phyloP scores from a whole-genome alignment of 2,888 invertebrate genomes.

The Watsonalla cultraria region DNA sequence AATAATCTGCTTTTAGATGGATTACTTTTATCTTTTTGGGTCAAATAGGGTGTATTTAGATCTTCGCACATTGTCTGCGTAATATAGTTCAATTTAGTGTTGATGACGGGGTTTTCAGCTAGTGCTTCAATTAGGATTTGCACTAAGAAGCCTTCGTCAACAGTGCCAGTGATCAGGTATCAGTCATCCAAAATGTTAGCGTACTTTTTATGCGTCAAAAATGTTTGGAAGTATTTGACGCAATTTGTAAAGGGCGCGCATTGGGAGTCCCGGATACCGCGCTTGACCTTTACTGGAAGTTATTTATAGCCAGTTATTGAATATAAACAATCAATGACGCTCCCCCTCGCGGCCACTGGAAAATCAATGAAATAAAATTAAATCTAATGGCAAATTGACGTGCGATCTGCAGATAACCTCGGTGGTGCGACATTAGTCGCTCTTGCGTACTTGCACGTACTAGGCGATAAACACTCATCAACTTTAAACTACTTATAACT shows the following conservation, averaged over 20 bases:
- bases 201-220: not conserved
- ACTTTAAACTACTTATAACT: no score
- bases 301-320: slow-evolving; percentile 62
- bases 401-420: not conserved
- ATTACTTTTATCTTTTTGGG: slow-evolving; percentile 31
- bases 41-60: slow-evolving; percentile 18
- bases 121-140: slow-evolving; percentile 69
- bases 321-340: slow-evolving; percentile 56
- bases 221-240: slow-evolving; percentile 4
- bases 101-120: slow-evolving; percentile 73
- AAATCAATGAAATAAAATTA: slow-evolving; percentile 16
- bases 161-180: slow-evolving; percentile 45
- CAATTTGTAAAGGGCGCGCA: slow-evolving; percentile 53
- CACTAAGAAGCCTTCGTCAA: slow-evolving; percentile 48
- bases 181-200: not conserved
- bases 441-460: slow-evolving; percentile 2
- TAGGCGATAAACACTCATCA: no score
- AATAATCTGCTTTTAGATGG: slow-evolving; percentile 40
- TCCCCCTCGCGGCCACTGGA: slow-evolving; percentile 34
- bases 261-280: slow-evolving; percentile 46
- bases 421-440: slow-evolving; percentile 1
- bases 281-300: slow-evolving; percentile 66
- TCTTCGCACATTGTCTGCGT: slow-evolving; percentile 25
- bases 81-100: slow-evolving; percentile 29
- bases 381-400: not conserved